Conservation (phyloP, 2,888 invertebrate species). For the Epistrophella euchroma region DNA sequence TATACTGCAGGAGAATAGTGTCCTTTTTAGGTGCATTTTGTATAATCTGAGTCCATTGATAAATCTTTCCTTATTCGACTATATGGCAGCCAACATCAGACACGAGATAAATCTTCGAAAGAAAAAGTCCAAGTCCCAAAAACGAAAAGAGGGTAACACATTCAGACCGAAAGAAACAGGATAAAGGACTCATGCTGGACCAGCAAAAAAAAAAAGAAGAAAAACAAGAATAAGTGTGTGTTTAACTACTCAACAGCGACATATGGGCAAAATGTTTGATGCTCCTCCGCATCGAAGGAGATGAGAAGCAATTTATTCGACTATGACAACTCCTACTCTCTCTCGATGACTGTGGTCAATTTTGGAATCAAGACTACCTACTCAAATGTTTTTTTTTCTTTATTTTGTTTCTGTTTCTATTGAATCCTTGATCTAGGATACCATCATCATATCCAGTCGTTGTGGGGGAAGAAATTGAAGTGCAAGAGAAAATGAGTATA, state of each 20-base stretch:
- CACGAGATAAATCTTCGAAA: conserved; percentile 36
- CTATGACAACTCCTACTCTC: conserved; percentile 40
- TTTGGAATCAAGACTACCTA: conserved; percentile 48
- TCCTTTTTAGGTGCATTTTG: conserved; percentile 12
- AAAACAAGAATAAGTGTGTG: conserved; percentile 50
- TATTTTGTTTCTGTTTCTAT: background rate
- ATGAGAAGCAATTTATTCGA: conserved; percentile 52
- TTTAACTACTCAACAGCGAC: conserved; percentile 20
- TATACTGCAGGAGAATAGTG: conserved; percentile 7
- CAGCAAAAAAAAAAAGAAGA: background rate
- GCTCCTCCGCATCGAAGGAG: conserved; percentile 27
- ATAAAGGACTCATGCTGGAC: conserved; percentile 45
- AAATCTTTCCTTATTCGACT: conserved; percentile 36
- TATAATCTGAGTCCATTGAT: conserved; percentile 27
- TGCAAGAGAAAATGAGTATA: conserved; percentile 18
- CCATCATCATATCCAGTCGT: conserved; percentile 12
- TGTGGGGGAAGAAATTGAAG: conserved; percentile 1
- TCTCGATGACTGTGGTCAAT: conserved; percentile 54
- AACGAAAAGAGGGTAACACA: conserved; percentile 22
- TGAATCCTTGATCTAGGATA: conserved; percentile 20
- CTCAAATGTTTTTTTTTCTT: background rate
- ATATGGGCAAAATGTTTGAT: conserved; percentile 44
- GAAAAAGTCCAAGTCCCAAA: conserved; percentile 45
- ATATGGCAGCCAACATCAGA: background rate
- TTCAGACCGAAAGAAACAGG: background rate